phyloP scores from a whole-genome alignment of 2,113 vertebrate species.

The Danionella cerebrum region DNA sequence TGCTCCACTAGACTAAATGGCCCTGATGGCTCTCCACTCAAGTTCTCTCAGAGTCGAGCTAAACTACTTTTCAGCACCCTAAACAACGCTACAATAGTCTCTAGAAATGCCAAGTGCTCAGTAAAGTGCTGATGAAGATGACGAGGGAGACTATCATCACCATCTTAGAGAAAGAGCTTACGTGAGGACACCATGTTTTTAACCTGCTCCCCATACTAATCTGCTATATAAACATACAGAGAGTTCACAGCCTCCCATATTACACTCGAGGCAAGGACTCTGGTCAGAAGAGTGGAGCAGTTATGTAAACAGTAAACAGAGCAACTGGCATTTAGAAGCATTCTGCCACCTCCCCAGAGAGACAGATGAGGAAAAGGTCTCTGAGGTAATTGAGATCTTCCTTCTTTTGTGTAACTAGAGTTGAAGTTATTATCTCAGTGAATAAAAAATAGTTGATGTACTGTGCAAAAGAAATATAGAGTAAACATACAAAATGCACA shows the following conservation, averaged over 20 bases:
- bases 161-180: neutral
- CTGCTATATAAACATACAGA: neutral
- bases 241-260: neutral
- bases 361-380: neutral
- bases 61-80: neutral
- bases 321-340: conserved; percentile 39
- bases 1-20: neutral
- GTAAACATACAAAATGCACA: too few relatives aligned
- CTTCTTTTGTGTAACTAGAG: too few relatives aligned
- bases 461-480: too few relatives aligned
- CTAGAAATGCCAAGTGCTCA: neutral
- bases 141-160: neutral
- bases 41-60: neutral
- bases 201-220: neutral
- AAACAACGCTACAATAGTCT: neutral
- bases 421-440: too few relatives aligned
- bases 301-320: conserved; percentile 50
- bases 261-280: neutral
- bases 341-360: conserved; percentile 48
- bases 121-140: neutral
- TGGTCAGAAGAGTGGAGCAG: conserved; percentile 17
- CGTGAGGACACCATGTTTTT: neutral
- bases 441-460: too few relatives aligned
- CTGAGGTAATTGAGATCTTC: neutral
- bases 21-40: neutral